phyloP scores from a whole-genome alignment of 2,888 invertebrate species.

The Galeruca laticollis region DNA sequence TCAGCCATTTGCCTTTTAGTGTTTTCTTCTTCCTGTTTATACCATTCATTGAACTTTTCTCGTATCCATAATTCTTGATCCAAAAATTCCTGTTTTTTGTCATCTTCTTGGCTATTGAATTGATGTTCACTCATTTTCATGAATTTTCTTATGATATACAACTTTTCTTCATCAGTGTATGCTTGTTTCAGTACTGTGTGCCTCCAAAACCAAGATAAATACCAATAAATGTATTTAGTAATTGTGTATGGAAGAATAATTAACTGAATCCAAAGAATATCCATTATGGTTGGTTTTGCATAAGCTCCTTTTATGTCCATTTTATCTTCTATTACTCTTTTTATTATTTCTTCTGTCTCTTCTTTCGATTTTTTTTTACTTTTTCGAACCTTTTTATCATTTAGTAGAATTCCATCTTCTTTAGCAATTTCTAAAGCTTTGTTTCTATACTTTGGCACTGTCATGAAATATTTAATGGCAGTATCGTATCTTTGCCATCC shows the following conservation, averaged over 20 bases:
- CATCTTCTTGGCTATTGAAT: constrained; percentile 80
- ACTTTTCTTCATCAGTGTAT: constrained; percentile 85
- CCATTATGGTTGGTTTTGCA: constrained; percentile 82
- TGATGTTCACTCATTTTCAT: constrained; percentile 80
- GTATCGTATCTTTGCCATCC: constrained; percentile 84
- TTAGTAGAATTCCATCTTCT: constrained; percentile 69
- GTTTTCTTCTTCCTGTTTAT: constrained; percentile 85
- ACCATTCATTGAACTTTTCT: constrained; percentile 84
- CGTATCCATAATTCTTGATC: constrained; percentile 84
- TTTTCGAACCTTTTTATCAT: constrained; percentile 71
- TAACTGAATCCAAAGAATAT: constrained; percentile 88
- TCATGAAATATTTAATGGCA: constrained; percentile 88
- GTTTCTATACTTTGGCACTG: constrained; percentile 88
- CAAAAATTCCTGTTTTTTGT: constrained; percentile 80
- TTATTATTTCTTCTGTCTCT: constrained; percentile 84
- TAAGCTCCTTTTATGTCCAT: constrained; percentile 96
- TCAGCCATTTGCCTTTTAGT: constrained; percentile 87
- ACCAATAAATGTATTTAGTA: constrained; percentile 79
- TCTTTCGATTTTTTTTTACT: constrained; percentile 69
- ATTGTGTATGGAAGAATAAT: constrained; percentile 83
- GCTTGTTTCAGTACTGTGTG: constrained; percentile 80
- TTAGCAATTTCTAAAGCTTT: constrained; percentile 80
- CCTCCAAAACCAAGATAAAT: constrained; percentile 84
- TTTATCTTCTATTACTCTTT: constrained; percentile 88
- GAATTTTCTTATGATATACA: constrained; percentile 84